These are phyloP conservation scores for Chloropsis hardwickii DNA, from an alignment of 2,113 vertebrate genomes.

Conservation along the genomic window DNA sequence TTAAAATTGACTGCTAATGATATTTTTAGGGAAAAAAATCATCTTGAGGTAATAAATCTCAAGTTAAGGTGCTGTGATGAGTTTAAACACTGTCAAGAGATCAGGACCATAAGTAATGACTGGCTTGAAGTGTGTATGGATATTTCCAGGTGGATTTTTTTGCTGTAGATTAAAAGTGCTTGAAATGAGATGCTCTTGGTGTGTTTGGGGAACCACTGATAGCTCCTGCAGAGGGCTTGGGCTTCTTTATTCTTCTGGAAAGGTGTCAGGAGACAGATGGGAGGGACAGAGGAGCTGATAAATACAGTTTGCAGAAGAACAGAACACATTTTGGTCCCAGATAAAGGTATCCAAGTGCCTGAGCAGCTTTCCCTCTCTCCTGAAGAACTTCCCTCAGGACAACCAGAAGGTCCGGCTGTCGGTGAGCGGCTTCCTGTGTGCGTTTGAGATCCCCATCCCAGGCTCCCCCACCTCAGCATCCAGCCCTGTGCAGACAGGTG, in stretches of 20 bases:
- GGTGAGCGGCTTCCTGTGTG: conserved; percentile 91
- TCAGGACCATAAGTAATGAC: background rate
- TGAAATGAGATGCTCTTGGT: background rate
- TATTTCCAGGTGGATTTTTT: background rate
- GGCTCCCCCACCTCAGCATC: conserved; percentile 87
- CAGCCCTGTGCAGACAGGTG: conserved; percentile 87
- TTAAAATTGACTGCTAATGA: background rate
- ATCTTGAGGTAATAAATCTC: background rate
- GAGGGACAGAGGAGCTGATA: background rate
- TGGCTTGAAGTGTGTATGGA: fast-evolving
- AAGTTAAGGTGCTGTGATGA: background rate
- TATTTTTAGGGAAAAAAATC: background rate
- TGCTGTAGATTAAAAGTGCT: background rate
- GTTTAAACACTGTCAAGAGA: background rate
- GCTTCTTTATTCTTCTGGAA: background rate
- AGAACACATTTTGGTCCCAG: fast-evolving
- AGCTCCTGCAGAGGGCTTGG: background rate
- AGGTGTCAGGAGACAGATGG: background rate
- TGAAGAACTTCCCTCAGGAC: conserved; percentile 93
- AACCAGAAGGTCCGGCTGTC: conserved; percentile 96
- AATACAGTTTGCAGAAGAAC: background rate
- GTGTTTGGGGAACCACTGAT: background rate
- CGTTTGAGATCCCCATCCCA: conserved; percentile 92
- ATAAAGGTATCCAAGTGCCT: background rate
- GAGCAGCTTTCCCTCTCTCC: background rate